phyloP scores from a whole-genome alignment of 64 coral and sea anemone species.

The Dendronephthya gigantea region DNA sequence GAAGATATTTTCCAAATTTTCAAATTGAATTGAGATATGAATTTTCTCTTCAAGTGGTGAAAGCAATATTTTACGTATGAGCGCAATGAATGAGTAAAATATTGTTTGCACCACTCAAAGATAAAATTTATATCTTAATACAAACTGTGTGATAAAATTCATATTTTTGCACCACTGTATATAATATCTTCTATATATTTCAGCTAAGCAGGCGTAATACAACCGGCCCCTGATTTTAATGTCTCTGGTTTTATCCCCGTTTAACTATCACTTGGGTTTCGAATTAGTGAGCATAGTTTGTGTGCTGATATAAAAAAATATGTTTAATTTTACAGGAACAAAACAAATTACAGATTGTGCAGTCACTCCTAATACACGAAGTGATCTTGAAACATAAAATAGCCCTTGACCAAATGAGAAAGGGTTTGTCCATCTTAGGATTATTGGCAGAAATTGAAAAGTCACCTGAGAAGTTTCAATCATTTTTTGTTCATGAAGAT shows the following conservation, averaged over 20 bases:
- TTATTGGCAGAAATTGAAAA: conserved; percentile 32
- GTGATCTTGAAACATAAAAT: conserved; percentile 27
- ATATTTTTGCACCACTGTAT: no score
- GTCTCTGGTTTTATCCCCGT: not conserved
- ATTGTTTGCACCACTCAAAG: no score
- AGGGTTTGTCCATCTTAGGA: conserved; percentile 37
- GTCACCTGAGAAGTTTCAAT: conserved; percentile 29
- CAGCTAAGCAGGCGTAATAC: no score
- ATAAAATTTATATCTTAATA: not conserved
- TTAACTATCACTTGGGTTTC: not conserved
- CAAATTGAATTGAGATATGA: no score
- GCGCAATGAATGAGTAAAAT: no score
- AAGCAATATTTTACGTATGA: no score
- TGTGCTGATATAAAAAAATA: not conserved
- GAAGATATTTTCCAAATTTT: no score
- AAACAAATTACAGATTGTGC: conserved; percentile 11
- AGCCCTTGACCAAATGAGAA: conserved; percentile 39
- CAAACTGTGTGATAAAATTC: not conserved
- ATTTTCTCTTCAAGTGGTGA: no score
- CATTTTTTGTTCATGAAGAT: conserved; percentile 31
- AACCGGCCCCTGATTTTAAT: not conserved
- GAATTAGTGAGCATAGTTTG: not conserved
- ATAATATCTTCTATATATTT: no score
- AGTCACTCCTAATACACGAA: not conserved
- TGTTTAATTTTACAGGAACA: conserved; percentile 6